phyloP scores from a whole-genome alignment of 2,113 vertebrate genomes.

The Arvicanthis niloticus region DNA sequence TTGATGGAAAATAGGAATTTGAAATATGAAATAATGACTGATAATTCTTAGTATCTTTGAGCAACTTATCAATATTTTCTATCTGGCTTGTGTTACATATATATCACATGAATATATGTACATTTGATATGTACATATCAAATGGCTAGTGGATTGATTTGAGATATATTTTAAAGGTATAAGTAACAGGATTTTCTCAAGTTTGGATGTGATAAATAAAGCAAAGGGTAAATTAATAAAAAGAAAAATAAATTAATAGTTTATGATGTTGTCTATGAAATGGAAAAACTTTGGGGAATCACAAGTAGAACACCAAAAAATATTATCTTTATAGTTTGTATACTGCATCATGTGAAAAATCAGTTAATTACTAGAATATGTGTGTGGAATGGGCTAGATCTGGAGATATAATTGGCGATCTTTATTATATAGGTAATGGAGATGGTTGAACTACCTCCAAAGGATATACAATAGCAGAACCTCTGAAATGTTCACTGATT shows the following conservation, averaged over 20 bases:
- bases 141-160: not conserved
- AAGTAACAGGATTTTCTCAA: not conserved
- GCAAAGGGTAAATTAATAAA: not conserved
- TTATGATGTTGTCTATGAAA: constrained; percentile 23
- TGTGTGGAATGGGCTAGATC: not conserved
- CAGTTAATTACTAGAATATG: not conserved
- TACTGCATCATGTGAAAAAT: not conserved
- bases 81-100: not conserved
- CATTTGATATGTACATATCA: not conserved
- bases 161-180: constrained; percentile 17
- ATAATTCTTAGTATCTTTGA: constrained; percentile 40
- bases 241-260: constrained; percentile 5
- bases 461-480: not conserved
- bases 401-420: constrained; percentile 4
- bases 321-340: not conserved
- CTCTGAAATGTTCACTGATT: constrained; percentile 7
- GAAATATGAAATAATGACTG: not conserved
- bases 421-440: not conserved
- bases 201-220: constrained; percentile 1
- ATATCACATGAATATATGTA: not conserved
- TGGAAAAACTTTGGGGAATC: not conserved
- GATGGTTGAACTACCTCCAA: not conserved
- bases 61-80: not conserved
- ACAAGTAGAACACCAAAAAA: not conserved
- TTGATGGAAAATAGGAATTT: constrained; percentile 7